Percentiles rank a stretch among this genome's conserved stretches.
phyloP scores from a whole-genome alignment of 2,888 invertebrate species.

The Lordiphosa andalusiaca region DNA sequence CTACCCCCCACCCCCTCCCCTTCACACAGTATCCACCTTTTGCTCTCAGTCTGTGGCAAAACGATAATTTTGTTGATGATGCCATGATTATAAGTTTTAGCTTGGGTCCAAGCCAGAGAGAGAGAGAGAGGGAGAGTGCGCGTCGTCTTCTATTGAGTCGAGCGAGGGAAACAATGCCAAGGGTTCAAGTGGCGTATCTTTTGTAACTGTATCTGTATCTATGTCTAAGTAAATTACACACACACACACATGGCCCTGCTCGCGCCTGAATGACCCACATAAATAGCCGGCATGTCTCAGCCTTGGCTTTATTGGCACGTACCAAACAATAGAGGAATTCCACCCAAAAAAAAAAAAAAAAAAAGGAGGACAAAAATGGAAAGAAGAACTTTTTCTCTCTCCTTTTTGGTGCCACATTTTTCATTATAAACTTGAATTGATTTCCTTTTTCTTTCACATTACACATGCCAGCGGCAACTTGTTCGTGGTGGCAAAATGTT shows the following conservation, averaged over 20 bases:
- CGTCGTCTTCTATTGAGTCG: conserved; percentile 7
- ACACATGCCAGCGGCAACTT: background rate
- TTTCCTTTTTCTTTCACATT: conserved; percentile 18
- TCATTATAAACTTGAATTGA: conserved; percentile 41
- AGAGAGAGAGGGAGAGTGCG: no score
- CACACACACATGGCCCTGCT: conserved; percentile 23
- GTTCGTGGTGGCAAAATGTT: conserved; percentile 4
- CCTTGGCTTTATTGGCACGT: conserved; percentile 51
- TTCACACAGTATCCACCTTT: background rate
- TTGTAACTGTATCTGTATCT: conserved; percentile 52
- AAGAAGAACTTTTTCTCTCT: conserved; percentile 9
- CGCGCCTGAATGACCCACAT: conserved; percentile 69
- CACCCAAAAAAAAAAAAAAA: background rate
- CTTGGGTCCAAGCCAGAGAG: conserved; percentile 29
- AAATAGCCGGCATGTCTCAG: conserved; percentile 43
- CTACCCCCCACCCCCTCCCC: background rate
- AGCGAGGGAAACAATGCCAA: conserved; percentile 5
- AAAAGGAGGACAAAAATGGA: no score
- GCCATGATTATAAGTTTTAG: conserved; percentile 71
- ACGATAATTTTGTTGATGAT: conserved; percentile 71
- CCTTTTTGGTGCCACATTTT: conserved; percentile 27
- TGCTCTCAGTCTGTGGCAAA: conserved; percentile 44
- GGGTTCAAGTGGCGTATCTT: conserved; percentile 48
- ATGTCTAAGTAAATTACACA: conserved; percentile 65
- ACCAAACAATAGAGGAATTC: conserved; percentile 32